Conservation (phyloP, 2,888 invertebrate species). For the Thera obeliscata region DNA sequence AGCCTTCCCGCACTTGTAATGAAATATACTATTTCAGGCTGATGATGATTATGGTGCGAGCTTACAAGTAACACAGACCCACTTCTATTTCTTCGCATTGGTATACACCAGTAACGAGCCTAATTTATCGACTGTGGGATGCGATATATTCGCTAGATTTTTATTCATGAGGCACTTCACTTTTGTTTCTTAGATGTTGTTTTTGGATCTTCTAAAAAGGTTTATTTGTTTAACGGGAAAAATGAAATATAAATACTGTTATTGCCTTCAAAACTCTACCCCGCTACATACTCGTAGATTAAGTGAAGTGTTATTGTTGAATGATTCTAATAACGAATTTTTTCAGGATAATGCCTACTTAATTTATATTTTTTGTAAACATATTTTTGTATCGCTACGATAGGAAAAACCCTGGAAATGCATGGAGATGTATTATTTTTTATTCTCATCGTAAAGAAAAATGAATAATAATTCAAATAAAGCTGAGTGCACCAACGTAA, state of each 20-base stretch:
- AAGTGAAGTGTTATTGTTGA: too few species aligned
- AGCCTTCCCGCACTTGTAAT: too few species aligned
- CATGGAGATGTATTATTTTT: constrained; percentile 3
- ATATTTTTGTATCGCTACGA: too few species aligned
- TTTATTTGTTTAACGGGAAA: too few species aligned
- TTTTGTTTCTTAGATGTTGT: constrained; percentile 20
- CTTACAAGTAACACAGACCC: constrained; percentile 38
- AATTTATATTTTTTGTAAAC: too few species aligned
- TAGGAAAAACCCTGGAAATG: not conserved
- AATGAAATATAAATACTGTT: too few species aligned
- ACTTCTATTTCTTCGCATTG: constrained; percentile 63
- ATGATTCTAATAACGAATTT: too few species aligned
- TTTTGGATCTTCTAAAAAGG: not conserved
- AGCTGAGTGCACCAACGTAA: constrained; percentile 60
- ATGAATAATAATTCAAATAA: constrained; percentile 44
- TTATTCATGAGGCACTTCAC: constrained; percentile 39
- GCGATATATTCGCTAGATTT: constrained; percentile 39
- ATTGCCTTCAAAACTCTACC: too few species aligned
- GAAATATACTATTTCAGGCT: too few species aligned
- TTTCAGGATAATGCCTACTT: too few species aligned
- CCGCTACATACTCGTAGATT: too few species aligned
- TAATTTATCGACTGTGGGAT: constrained; percentile 63
- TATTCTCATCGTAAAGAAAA: constrained; percentile 14
- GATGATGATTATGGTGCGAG: too few species aligned
- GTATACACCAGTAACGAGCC: constrained; percentile 70